A percentile compares a stretch with the other conserved stretches of the same genome.
These are phyloP conservation scores for Xylota sylvarum DNA, from an alignment of 2,888 invertebrate genomes.

Conservation along the genomic window DNA sequence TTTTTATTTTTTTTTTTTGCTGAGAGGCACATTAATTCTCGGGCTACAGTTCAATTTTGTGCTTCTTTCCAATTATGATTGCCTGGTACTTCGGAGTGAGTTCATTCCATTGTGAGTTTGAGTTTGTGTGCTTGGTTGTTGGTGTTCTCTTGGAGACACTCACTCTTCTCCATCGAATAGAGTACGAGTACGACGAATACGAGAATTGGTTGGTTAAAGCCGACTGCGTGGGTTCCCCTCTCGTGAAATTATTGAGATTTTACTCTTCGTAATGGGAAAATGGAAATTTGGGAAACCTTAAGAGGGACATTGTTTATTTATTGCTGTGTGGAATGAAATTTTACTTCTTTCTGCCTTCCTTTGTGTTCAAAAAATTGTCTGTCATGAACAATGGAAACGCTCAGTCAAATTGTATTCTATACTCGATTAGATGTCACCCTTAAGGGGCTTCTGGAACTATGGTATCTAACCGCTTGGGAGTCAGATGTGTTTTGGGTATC, in stretches of 20 bases:
- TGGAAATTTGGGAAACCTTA: not conserved
- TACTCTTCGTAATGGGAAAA: slow-evolving; percentile 8
- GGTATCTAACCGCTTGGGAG: no score
- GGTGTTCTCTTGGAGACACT: slow-evolving; percentile 36
- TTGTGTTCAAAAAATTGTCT: no score
- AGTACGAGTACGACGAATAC: not conserved
- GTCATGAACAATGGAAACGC: no score
- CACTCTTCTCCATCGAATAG: slow-evolving; percentile 31
- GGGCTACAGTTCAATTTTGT: not conserved
- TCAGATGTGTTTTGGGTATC: no score
- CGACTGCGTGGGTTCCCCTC: not conserved
- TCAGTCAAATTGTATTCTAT: no score
- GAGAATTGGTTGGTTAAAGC: not conserved
- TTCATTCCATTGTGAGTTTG: slow-evolving; percentile 66
- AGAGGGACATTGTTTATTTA: not conserved
- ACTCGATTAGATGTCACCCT: no score
- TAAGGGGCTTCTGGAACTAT: no score
- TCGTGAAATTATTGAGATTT: slow-evolving; percentile 10
- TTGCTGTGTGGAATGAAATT: not conserved
- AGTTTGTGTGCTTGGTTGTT: slow-evolving; percentile 32
- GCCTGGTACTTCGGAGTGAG: slow-evolving; percentile 63
- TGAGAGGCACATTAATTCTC: not conserved
- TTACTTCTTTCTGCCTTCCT: not conserved
- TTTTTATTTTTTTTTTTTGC: not conserved
- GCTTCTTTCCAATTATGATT: slow-evolving; percentile 23